Evolutionary conservation across 2,113 vertebrate genomes (phyloP), one percentile per base, ranked within the genome.

Genomic region (Pantherophis guttatus): DNA sequence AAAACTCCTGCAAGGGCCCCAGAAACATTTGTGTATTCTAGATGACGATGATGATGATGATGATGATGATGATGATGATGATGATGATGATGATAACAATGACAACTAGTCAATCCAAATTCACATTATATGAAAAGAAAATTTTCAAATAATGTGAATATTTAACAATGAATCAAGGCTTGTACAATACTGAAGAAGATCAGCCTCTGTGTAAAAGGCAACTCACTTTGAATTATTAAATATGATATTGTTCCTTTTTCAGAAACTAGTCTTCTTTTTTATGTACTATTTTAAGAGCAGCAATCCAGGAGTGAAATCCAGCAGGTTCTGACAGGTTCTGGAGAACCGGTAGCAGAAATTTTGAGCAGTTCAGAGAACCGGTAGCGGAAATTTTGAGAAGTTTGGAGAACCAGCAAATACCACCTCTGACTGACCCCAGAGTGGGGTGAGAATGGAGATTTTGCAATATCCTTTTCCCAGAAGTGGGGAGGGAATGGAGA

Each of bases 51-150:
- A 0, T 33, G 9, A 1, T 2, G 39, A 39, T 2, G 39, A 39
- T 39, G 39, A 39, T 44, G 9, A 1, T 3, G 39, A 44, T 3
- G 39, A 44, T 44, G 39, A 44, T 44, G 39, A 44, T 44, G 39
- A 44, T 44, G 39, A 44, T 44, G 39, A 44, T 29, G 15, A 17
- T 8, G 50, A 39, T 0, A 24, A 48, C 12, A 65, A 65, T 13
- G n/a, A 29, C 44, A 86, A 85, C 33, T 58, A 59, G 3, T 15
- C 9, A n/a, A 65, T 65, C 59, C 59, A 0, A 23, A 24, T 0
- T 12, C 8, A 1, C 0, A 4, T 5, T 55, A 29, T 0, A 5
- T 70, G 17, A 11, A 39, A 52, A 90, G 48, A 29, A 90, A 44
- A 44, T 44, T 44, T 65, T 1, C 62, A n/a, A n/a, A n/a, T 65